phyloP scores from a whole-genome alignment of 2,113 vertebrate species.

The Lanius collurio region DNA sequence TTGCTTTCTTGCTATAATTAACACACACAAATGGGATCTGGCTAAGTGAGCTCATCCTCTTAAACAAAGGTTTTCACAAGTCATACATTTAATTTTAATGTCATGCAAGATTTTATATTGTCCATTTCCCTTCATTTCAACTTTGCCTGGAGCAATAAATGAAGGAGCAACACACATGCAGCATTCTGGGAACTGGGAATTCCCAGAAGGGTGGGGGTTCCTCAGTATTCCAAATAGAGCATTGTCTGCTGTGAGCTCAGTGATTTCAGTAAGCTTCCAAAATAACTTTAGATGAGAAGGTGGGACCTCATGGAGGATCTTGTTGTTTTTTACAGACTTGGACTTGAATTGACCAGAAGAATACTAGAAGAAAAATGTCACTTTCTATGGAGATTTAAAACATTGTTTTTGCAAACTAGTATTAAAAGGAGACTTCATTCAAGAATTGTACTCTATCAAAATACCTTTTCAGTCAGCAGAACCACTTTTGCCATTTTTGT shows the following conservation, averaged over 20 bases:
- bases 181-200: not conserved
- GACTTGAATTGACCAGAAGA: not conserved
- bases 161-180: not conserved
- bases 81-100: not conserved
- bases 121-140: not conserved
- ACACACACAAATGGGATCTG: not conserved
- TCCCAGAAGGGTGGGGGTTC: slow-evolving; percentile 10
- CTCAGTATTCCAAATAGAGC: not conserved
- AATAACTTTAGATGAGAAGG: not conserved
- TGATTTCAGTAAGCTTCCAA: not conserved
- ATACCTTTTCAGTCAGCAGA: not conserved
- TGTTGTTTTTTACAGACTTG: not conserved
- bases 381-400: not conserved
- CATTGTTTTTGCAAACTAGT: not conserved
- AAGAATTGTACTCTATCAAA: not conserved
- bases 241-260: not conserved
- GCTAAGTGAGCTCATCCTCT: slow-evolving; percentile 9
- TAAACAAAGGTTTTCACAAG: not conserved
- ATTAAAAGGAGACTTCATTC: not conserved
- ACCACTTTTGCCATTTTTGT: not conserved
- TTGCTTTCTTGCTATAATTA: slow-evolving; percentile 62
- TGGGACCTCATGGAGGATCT: not conserved
- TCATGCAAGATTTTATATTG: not conserved
- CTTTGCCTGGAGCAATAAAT: not conserved
- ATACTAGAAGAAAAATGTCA: not conserved